These are phyloP conservation scores for Chionis minor DNA, from an alignment of 2,113 vertebrate genomes.

Conservation along the genomic window DNA sequence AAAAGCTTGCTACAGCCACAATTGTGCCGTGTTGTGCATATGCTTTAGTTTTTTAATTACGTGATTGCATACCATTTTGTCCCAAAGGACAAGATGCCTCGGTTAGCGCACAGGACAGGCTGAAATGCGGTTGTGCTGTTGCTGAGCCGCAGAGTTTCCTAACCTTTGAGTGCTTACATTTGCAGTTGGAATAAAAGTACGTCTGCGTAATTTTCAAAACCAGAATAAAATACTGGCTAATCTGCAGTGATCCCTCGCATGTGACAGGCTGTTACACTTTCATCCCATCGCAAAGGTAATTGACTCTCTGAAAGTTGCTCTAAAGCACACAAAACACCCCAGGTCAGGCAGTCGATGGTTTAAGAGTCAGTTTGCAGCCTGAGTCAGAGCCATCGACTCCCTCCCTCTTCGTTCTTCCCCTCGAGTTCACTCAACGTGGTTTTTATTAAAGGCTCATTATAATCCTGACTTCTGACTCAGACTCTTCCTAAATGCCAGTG, in stretches of 20 bases:
- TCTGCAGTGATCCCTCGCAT: not conserved
- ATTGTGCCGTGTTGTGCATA: not conserved
- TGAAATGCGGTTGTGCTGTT: not conserved
- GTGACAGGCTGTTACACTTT: not conserved
- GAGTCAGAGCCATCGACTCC: not conserved
- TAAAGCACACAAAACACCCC: not conserved
- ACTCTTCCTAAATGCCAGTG: accelerated
- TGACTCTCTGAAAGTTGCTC: not conserved
- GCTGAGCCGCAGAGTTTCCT: accelerated
- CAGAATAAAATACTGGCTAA: not conserved
- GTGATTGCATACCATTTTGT: not conserved
- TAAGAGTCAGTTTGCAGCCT: not conserved
- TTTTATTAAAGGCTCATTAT: not conserved
- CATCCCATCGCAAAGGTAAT: accelerated
- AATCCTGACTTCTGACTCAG: not conserved
- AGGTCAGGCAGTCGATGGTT: not conserved
- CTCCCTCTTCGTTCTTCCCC: not conserved
- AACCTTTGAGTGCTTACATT: not conserved
- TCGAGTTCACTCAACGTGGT: not conserved
- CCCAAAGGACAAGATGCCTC: not conserved
- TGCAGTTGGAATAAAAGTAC: not conserved
- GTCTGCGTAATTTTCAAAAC: not conserved
- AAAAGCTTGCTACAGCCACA: not conserved
- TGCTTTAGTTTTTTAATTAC: not conserved
- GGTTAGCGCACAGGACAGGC: not conserved